A percentile compares a stretch with the other conserved stretches of the same genome.
Conservation (phyloP, 2,797 vertebrate species). For the Craterocephalus amniculus region DNA sequence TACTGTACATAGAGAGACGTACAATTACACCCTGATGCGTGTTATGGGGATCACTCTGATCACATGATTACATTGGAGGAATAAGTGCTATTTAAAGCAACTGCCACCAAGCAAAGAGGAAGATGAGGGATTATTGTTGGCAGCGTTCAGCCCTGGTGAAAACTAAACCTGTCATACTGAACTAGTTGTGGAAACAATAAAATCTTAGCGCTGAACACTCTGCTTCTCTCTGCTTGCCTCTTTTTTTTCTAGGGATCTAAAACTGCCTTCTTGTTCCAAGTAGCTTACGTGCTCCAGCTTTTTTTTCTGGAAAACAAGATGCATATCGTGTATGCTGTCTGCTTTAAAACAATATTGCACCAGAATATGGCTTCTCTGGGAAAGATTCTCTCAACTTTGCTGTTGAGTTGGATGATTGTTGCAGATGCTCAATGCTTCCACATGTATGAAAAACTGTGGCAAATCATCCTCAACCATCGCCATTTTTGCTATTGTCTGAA, state of each 20-base stretch:
- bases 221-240: conserved; percentile 13
- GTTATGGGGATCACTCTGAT: conserved; percentile 39
- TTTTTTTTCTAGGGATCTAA: conserved; percentile 30
- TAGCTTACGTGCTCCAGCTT: not conserved
- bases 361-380: conserved; percentile 6
- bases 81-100: conserved; percentile 56
- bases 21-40: conserved; percentile 39
- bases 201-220: conserved; percentile 24
- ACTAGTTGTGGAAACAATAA: conserved; percentile 38
- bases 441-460: no score
- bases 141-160: conserved; percentile 9
- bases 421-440: conserved; percentile 1
- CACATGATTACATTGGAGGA: conserved; percentile 53
- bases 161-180: conserved; percentile 10
- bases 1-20: conserved; percentile 43
- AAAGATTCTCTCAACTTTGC: not conserved
- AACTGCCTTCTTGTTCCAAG: conserved; percentile 15
- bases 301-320: conserved; percentile 29
- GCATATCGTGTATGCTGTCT: conserved; percentile 6
- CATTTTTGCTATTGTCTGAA: no score
- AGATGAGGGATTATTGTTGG: conserved; percentile 37
- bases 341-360: conserved; percentile 1
- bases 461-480: no score
- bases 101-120: conserved; percentile 10
- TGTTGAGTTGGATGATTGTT: not conserved